Evolutionary conservation across 2,797 vertebrate genomes (phyloP).

Genomic region (Corythornis leucogaster): DNA sequence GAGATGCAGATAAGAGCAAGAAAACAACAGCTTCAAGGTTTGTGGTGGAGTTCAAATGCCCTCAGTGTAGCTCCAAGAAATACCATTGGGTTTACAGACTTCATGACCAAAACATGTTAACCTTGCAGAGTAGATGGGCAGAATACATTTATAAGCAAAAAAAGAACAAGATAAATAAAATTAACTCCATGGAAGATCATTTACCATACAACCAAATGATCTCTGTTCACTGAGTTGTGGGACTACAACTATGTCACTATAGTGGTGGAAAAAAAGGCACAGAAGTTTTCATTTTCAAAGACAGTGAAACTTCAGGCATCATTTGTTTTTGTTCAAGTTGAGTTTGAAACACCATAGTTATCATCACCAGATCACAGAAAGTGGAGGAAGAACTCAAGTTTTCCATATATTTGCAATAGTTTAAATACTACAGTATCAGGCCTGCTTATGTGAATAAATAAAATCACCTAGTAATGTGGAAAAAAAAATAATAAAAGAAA

Average conservation of each 20-base stretch:
- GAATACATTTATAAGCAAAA: not conserved
- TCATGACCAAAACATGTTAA: not conserved
- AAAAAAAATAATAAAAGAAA: not conserved
- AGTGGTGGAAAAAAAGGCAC: not conserved
- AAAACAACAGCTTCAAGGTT: not conserved
- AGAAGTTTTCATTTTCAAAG: not conserved
- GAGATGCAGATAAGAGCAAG: not conserved
- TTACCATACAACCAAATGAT: not conserved
- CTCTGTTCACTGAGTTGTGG: not conserved
- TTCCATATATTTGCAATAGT: not conserved
- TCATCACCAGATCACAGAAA: not conserved
- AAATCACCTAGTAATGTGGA: not conserved
- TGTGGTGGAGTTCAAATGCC: not conserved
- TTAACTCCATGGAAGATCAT: not conserved
- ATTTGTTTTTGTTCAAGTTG: not conserved
- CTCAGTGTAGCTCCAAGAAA: not conserved
- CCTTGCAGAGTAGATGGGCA: not conserved
- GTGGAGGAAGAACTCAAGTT: not conserved
- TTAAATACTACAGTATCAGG: not conserved
- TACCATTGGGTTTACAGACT: not conserved
- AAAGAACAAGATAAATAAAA: rapidly evolving
- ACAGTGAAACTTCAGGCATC: rapidly evolving
- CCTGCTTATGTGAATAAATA: not conserved
- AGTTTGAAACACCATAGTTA: not conserved
- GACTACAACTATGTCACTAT: not conserved